A percentile compares a stretch with the other conserved stretches of the same genome.
These are phyloP conservation scores for Antrozous pallidus DNA, from an alignment of 2,797 vertebrate genomes.

Conservation along the genomic window DNA sequence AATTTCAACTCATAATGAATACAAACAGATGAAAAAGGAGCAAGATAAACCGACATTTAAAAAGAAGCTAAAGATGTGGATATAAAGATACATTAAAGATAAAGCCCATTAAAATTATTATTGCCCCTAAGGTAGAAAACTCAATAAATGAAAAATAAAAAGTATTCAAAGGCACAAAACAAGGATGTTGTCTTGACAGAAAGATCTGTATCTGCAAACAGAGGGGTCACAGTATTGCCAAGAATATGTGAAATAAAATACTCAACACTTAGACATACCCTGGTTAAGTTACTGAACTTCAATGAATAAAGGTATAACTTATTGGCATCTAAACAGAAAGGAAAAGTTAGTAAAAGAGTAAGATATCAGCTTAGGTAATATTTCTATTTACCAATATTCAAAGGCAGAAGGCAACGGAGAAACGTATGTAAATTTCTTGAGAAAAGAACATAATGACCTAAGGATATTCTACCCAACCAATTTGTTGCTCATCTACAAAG, in stretches of 20 bases:
- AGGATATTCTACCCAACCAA: not conserved
- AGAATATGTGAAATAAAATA: not conserved
- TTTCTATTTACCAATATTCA: not conserved
- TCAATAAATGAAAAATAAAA: not conserved
- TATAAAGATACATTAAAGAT: not conserved
- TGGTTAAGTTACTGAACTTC: not conserved
- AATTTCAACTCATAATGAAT: not conserved
- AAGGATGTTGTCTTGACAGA: not conserved
- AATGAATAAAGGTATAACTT: not conserved
- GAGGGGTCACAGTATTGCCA: not conserved
- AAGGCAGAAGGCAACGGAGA: no score
- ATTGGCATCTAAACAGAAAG: not conserved
- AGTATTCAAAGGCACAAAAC: not conserved
- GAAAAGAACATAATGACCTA: not conserved
- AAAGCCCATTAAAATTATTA: not conserved
- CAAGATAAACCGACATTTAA: not conserved
- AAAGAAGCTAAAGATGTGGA: not conserved
- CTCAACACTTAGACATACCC: not conserved
- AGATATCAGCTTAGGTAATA: not conserved
- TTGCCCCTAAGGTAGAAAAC: not conserved
- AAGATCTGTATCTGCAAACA: not conserved
- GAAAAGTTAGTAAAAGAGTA: not conserved
- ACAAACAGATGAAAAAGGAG: not conserved
- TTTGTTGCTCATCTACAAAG: not conserved
- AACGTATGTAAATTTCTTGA: not conserved